Evolutionary conservation across 1,140 invertebrate genomes (phyloP), one percentile per base, ranked within the genome.

Genomic region (Rhysida immarginata): DNA sequence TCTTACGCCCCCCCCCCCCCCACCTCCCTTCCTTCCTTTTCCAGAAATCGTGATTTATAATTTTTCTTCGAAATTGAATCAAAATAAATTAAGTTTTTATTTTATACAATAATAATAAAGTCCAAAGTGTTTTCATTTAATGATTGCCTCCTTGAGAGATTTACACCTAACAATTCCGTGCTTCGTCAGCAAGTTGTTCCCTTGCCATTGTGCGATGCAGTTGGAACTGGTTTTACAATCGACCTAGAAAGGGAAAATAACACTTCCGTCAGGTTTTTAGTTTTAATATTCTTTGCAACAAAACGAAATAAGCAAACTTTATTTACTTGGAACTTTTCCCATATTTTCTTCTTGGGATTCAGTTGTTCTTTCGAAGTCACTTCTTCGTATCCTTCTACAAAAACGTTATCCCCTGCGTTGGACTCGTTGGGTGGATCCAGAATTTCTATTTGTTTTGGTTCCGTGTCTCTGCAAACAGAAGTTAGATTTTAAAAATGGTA

Each of bases 281-380:
- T 18, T 44, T 16, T 11, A 20, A 11, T 46, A 35, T 48, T 20
- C 27, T 35, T 25, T 27, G 41, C 26, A 41, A 45, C 26, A n/a
- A 11, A 2, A 24, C n/a, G 2, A 21, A 43, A 41, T 21, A 53
- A 41, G 20, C 46, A 42, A n/a, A 56, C 54, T 63, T 29, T 63
- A 61, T 48, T 60, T 64, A 75, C 79, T 65, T 86, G 84, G 27
- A 91, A 65, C 67, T 89, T 91, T 67, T 97, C 93, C 92, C 94
- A 96, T 14, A 96, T 77, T 78, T 98, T 98, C 71, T 97, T 98
- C 68, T 98, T 98, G 5, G 94, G 93, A 73, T 97, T 97, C 2
- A 99, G 73, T 46, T 86, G 78, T 11, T 83, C 82, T 73, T 95
- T 90, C 16, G 91, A 83, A 44, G 74, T 72, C 35, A 85, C 87